phyloP scores from a whole-genome alignment of 2,797 vertebrate species.

The Ceyx erithaca region DNA sequence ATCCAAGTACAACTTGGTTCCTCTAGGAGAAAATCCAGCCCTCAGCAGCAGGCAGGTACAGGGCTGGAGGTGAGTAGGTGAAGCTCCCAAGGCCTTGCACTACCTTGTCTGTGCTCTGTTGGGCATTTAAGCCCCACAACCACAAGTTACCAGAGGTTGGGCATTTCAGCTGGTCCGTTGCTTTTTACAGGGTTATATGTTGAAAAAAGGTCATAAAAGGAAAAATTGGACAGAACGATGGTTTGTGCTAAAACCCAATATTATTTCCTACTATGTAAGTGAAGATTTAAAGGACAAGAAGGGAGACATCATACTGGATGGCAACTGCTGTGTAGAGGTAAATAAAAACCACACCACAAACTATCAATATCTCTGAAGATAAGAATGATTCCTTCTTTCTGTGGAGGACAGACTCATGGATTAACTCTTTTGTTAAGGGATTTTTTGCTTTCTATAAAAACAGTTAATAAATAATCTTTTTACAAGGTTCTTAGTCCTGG shows the following conservation, averaged over 20 bases:
- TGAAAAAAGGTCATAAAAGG: slow-evolving; percentile 96
- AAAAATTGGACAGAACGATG: slow-evolving; percentile 99
- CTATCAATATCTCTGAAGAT: not conserved
- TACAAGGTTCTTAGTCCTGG: not conserved
- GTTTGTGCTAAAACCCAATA: slow-evolving; percentile 91
- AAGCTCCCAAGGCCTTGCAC: not conserved
- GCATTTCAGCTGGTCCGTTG: slow-evolving; percentile 1
- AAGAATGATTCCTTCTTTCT: not conserved
- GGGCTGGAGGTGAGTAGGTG: not conserved
- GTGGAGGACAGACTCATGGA: not conserved
- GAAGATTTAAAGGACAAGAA: slow-evolving; percentile 95
- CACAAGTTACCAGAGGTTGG: not conserved
- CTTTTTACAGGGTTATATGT: slow-evolving; percentile 90
- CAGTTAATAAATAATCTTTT: not conserved
- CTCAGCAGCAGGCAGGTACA: not conserved
- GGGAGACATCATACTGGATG: slow-evolving; percentile 90
- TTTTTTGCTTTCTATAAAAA: not conserved
- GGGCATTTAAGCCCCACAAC: not conserved
- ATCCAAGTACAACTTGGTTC: not conserved
- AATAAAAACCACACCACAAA: not conserved
- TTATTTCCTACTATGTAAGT: slow-evolving; percentile 91
- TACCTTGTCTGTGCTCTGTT: not conserved
- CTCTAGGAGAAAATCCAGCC: not conserved
- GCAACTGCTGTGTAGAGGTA: slow-evolving; percentile 91
- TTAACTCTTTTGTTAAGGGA: not conserved